These are phyloP conservation scores for Psephotus haematonotus DNA, from an alignment of 2,113 vertebrate species.

Conservation along the genomic window DNA sequence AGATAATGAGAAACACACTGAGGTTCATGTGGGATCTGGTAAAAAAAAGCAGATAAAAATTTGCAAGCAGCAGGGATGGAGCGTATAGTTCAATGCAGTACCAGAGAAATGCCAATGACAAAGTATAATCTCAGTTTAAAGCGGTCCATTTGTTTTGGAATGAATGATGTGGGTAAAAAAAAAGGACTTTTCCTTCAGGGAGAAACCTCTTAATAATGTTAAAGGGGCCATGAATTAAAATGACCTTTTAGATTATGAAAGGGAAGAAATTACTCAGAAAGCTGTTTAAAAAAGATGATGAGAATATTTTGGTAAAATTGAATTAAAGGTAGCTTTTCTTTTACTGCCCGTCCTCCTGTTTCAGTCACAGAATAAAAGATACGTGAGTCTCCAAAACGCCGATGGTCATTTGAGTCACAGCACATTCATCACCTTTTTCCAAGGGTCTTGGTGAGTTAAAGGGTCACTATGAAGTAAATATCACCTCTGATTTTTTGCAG, in stretches of 20 bases:
- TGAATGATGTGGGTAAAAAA: background rate
- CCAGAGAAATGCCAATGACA: background rate
- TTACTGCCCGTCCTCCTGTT: background rate
- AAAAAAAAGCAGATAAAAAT: background rate
- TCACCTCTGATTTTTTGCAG: background rate
- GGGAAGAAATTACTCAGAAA: constrained; percentile 1
- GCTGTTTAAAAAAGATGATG: background rate
- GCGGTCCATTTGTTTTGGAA: background rate
- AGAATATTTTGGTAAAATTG: background rate
- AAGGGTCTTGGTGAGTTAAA: background rate
- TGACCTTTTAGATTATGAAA: background rate
- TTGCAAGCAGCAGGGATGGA: background rate
- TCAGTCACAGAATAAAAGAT: background rate
- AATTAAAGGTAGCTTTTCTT: background rate
- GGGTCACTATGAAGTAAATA: background rate
- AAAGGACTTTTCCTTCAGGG: background rate
- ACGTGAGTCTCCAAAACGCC: background rate
- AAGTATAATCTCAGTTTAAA: background rate
- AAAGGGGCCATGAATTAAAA: constrained; percentile 2
- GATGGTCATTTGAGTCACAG: background rate
- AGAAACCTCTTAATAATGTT: background rate
- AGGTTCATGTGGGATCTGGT: background rate
- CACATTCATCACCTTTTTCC: background rate
- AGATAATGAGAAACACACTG: background rate
- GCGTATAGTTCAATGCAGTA: background rate